These are phyloP conservation scores for Trinorchestia longiramus DNA, from an alignment of 1,140 invertebrate species.

Conservation along the genomic window DNA sequence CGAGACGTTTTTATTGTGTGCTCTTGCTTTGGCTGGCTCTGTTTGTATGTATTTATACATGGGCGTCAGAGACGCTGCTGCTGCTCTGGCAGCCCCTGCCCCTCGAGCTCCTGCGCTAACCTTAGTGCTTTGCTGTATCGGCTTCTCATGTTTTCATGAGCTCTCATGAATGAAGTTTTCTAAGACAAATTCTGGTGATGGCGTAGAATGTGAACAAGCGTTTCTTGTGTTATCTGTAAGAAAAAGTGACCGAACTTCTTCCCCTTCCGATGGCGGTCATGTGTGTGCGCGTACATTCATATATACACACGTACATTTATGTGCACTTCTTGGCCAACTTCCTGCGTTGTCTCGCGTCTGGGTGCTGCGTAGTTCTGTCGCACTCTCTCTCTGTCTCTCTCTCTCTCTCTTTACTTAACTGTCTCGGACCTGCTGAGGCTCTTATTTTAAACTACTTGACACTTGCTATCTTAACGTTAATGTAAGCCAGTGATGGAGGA, in stretches of 20 bases:
- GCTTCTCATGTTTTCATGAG: neutral
- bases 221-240: neutral
- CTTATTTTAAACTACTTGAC: constrained; percentile 53
- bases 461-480: constrained; percentile 42
- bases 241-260: neutral
- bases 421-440: neutral
- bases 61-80: neutral
- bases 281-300: neutral
- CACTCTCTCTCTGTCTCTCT: neutral
- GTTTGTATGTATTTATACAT: constrained; percentile 19
- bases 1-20: constrained; percentile 13
- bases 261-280: neutral
- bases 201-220: neutral
- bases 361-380: constrained; percentile 16
- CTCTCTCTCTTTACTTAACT: constrained; percentile 22
- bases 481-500: constrained; percentile 47
- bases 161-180: neutral
- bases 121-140: neutral
- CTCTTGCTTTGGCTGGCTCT: constrained; percentile 22
- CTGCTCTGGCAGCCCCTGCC: neutral
- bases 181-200: neutral
- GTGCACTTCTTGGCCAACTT: neutral
- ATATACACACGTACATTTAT: neutral
- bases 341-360: neutral
- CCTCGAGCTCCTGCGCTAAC: neutral